Conservation (phyloP, 2,113 vertebrate species). For the Tricholaema leucomelas region DNA sequence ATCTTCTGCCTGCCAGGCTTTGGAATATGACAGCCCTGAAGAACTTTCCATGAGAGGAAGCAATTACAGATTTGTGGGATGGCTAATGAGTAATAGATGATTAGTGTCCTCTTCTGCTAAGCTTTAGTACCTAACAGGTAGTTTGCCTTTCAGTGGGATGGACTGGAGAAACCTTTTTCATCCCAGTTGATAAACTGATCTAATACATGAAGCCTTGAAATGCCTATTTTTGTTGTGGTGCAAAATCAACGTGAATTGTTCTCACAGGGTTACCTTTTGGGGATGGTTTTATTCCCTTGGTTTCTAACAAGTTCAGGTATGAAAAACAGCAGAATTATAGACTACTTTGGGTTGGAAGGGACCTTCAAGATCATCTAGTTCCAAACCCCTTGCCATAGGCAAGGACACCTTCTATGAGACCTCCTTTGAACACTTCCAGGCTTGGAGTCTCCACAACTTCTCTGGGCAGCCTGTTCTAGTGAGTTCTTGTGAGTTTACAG, state of each 20-base stretch:
- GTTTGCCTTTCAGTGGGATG: not conserved
- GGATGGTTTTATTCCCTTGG: not conserved
- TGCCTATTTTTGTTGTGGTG: fast-evolving
- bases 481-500: not conserved
- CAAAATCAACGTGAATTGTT: not conserved
- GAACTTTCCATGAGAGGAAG: constrained; percentile 27
- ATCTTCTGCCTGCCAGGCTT: not conserved
- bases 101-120: not conserved
- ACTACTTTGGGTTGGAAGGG: too few species aligned
- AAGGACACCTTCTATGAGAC: too few species aligned
- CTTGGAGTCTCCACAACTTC: too few species aligned
- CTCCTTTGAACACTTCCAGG: too few species aligned
- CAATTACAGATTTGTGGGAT: not conserved
- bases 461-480: too few species aligned
- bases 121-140: not conserved
- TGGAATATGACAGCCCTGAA: not conserved
- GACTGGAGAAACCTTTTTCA: not conserved
- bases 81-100: not conserved
- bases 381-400: too few species aligned
- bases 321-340: too few species aligned
- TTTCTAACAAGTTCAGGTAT: too few species aligned
- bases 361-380: too few species aligned
- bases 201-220: not conserved
- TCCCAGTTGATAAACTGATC: not conserved
- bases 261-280: not conserved